Base-by-base conservation (phyloP, 2,797 vertebrate species). In the Xenopus petersii region DNA sequence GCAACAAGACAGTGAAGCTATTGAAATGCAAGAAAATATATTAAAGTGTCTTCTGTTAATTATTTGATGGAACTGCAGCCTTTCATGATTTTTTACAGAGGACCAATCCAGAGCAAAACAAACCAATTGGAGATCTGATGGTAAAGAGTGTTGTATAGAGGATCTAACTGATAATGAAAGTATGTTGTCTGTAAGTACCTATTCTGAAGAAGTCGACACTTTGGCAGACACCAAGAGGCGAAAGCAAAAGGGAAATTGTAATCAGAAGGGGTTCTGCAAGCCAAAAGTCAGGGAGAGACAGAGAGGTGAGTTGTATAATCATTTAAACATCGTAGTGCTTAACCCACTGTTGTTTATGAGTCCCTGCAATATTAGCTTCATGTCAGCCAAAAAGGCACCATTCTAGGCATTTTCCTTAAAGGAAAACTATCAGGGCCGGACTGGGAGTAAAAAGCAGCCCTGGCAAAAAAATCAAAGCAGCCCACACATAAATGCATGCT, bases 231-330 rank as follows among this genome's bases (percentile, higher is more conserved):
- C 81, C 62, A 83, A 82, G 81, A 73, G 81, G 48, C 84, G 79
- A 79, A 80, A 55, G 70, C 49, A 54, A 54, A 54, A 54, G 5
- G 49, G 49, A 54, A 82, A 86, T 1, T 64, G 91, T 3, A 54
- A 54, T 54, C 92, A 92, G 76, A 87, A 92, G 75, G 87, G 92
- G 58, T 82, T 95, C 12, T 91, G 92, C 75, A 88, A 91, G 80
- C 89, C 91, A 54, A 89, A 89, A 60, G 83, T 86, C 24, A 87
- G 92, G 71, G 95, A 96, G 83, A 87, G 95, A 36, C 95, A 96
- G 81, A 88, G 95, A 87, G 95, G 95, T 95, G 81, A 88, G 82
- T 6, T 24, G 12, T 42, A 42, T 42, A 5, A 42, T 42, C 36
- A 6, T 6, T 5, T 42, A 42, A 42, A 42, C 5, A 42, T 7